Evolutionary conservation across 2,888 invertebrate species (phyloP).

Genomic region (Orchesellides sinensis): DNA sequence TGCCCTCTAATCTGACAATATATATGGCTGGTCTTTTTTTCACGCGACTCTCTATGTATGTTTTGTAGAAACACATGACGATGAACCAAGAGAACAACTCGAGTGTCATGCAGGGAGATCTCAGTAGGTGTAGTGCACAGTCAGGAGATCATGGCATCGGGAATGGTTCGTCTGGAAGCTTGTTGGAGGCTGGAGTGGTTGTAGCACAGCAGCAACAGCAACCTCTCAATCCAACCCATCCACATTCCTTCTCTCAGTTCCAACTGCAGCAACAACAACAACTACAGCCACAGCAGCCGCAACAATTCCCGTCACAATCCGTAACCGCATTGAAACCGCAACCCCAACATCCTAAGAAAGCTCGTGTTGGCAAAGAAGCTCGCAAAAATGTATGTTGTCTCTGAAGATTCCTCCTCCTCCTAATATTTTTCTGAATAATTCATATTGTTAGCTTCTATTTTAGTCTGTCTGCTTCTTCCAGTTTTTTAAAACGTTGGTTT

Average conservation of each 20-base stretch:
- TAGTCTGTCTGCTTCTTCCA: too few species aligned
- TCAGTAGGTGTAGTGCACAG: slow-evolving; percentile 65
- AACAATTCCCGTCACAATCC: slow-evolving; percentile 27
- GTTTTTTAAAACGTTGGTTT: not conserved
- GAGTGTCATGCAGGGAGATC: slow-evolving; percentile 54
- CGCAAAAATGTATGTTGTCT: slow-evolving; percentile 54
- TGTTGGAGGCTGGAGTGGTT: slow-evolving; percentile 30
- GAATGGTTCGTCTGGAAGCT: slow-evolving; percentile 39
- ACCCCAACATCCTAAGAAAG: slow-evolving; percentile 51
- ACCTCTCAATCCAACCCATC: slow-evolving; percentile 36
- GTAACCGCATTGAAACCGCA: slow-evolving; percentile 54
- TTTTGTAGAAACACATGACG: slow-evolving; percentile 51
- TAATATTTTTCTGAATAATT: slow-evolving; percentile 21
- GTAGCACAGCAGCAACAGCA: slow-evolving; percentile 24
- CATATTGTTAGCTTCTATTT: too few species aligned
- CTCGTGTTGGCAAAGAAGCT: slow-evolving; percentile 40
- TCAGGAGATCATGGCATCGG: slow-evolving; percentile 49
- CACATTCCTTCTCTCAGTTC: slow-evolving; percentile 48
- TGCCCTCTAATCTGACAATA: too few species aligned
- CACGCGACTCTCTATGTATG: slow-evolving; percentile 30
- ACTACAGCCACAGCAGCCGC: too few species aligned
- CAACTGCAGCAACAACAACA: slow-evolving; percentile 34
- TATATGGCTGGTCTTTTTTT: not conserved
- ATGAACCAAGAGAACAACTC: slow-evolving; percentile 59
- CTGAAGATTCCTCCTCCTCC: not conserved